Evolutionary conservation across 1,140 invertebrate genomes (phyloP), one percentile per base, ranked within the genome.

Genomic region (Lucilia sericata): DNA sequence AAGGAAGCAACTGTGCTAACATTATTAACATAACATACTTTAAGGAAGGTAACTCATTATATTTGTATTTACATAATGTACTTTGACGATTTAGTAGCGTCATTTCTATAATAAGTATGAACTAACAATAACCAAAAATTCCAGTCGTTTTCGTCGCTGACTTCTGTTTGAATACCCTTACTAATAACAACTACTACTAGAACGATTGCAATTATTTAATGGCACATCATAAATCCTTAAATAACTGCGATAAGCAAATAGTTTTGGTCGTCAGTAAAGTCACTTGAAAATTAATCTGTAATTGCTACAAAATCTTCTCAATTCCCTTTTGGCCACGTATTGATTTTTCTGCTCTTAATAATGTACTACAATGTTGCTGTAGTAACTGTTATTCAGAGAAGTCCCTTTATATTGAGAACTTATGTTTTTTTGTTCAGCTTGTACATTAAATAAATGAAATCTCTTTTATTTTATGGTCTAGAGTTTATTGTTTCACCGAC

Each of bases 391-490:
- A 42, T n/a, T 12, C 14, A 17, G 13, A 60, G 17, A 12, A 60
- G 51, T 60, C 60, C 60, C 60, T 70, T 70, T 70, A 60, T 70
- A 4, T 70, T 70, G 17, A 70, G 19, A n/a, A 70, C n/a, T 12
- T 30, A 30, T n/a, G n/a, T n/a, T 30, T 30, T 21, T 70, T 21
- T 21, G 0, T 42, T 7, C 42, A 8, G 10, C 5, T 42, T 42
- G 42, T 42, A 42, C 65, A 70, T 70, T 70, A 70, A 70, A 70
- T 70, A 70, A 70, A 70, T 70, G 65, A 70, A 70, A 70, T 70
- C 21, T 70, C 65, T 3, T 70, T 70, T 70, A 12, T 70, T 70
- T 70, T 70, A 19, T 42, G 42, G 42, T 12, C 65, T 21, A 21
- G 8, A 21, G n/a, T 25, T 70, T 21, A 9, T 60, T 60, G 17